Conservation (phyloP, 2,797 vertebrate species). For the Aselliscus stoliczkanus region DNA sequence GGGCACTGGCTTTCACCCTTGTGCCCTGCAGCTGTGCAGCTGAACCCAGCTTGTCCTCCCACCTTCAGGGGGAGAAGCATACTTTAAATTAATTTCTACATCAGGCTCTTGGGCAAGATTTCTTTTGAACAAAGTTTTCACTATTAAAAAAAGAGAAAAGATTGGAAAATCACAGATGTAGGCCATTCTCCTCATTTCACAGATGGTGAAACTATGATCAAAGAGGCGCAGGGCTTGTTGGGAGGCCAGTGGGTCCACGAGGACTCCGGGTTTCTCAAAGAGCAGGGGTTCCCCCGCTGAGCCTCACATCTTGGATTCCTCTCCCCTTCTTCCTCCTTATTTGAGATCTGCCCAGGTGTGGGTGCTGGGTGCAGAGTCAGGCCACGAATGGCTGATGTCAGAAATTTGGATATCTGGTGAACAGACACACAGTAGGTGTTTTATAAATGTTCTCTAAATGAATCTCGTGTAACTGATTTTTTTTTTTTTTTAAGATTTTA, state of each 20-base stretch:
- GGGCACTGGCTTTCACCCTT: background rate
- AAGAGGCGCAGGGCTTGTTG: background rate
- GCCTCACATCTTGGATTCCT: fast-evolving
- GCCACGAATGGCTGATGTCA: background rate
- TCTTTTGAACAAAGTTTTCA: background rate
- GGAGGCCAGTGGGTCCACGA: background rate
- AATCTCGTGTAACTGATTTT: background rate
- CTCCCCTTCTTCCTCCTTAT: background rate
- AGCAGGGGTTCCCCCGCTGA: background rate
- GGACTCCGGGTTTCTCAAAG: background rate
- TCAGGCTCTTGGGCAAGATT: background rate
- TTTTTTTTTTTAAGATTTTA: too few relatives aligned
- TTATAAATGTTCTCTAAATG: background rate
- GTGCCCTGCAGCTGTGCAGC: background rate
- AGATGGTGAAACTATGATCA: background rate
- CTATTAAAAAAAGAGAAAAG: background rate
- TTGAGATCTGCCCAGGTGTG: background rate
- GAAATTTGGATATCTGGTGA: background rate
- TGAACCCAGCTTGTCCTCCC: background rate
- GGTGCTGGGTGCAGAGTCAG: background rate
- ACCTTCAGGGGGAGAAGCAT: background rate
- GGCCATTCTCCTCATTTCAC: background rate
- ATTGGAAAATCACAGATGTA: background rate
- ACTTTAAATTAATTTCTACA: background rate
- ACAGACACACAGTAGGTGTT: background rate